A percentile compares a stretch with the other conserved stretches of the same genome.
phyloP scores from a whole-genome alignment of 2,113 vertebrate species.

The Nyctereutes procyonoides region DNA sequence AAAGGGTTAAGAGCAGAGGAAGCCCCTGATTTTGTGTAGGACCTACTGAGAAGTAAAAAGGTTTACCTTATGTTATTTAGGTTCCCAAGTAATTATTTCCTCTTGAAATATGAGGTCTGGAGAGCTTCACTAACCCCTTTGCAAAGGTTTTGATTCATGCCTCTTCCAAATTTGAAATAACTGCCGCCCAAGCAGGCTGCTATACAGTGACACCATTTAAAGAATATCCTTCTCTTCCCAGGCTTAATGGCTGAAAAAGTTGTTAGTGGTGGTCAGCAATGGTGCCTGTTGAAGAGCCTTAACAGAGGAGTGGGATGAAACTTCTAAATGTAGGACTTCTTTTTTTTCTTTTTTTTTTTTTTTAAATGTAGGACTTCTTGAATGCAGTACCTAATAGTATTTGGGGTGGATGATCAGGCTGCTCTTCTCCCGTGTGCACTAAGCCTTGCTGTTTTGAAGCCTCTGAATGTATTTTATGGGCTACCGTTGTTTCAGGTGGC shows the following conservation, averaged over 20 bases:
- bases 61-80: conserved; percentile 22
- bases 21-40: neutral
- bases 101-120: conserved; percentile 6
- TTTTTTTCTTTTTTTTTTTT: too few relatives aligned
- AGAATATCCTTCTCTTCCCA: neutral
- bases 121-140: neutral
- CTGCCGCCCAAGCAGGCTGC: neutral
- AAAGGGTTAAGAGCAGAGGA: neutral
- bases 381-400: neutral
- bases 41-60: neutral
- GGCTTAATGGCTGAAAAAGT: neutral
- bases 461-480: neutral
- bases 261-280: neutral
- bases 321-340: neutral
- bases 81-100: neutral
- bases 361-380: neutral
- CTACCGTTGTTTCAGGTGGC: neutral
- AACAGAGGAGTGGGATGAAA: neutral
- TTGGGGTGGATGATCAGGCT: neutral
- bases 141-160: conserved; percentile 63
- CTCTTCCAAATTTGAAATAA: conserved; percentile 39
- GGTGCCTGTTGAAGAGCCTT: neutral
- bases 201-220: conserved; percentile 39
- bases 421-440: neutral
- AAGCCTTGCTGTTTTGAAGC: neutral